Conservation (phyloP, 2,888 invertebrate genomes). For the Eilema caniola region DNA sequence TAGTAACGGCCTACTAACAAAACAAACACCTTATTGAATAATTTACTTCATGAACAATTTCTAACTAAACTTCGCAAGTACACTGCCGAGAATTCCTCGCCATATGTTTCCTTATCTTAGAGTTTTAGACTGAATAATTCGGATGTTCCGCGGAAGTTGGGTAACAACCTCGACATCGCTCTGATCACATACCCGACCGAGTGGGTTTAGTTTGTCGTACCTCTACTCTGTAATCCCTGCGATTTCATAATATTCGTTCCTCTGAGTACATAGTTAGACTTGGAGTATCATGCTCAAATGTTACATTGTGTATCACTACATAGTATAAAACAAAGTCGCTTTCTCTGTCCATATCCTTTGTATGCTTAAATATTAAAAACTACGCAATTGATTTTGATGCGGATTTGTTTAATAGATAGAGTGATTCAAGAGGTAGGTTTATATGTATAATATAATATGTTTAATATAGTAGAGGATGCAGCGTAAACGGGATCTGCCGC, state of each 20-base stretch:
- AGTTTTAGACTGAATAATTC: constrained; percentile 62
- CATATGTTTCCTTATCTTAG: constrained; percentile 15
- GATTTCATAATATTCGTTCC: constrained; percentile 12
- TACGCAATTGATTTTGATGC: no score
- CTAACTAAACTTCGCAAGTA: constrained; percentile 9
- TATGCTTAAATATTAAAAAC: no score
- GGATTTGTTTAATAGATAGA: no score
- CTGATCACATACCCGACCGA: constrained; percentile 50
- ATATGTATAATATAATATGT: no score
- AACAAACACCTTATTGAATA: neutral
- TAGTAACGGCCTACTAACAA: neutral
- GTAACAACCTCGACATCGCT: constrained; percentile 62
- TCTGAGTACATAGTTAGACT: neutral
- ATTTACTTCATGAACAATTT: constrained; percentile 10
- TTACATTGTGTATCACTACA: neutral
- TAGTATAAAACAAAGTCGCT: no score
- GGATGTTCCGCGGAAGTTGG: constrained; percentile 68
- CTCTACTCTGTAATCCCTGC: constrained; percentile 43
- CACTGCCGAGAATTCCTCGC: constrained; percentile 15
- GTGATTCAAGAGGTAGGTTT: no score
- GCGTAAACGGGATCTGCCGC: no score
- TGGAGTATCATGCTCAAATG: neutral
- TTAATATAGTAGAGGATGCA: no score
- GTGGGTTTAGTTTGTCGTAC: constrained; percentile 58
- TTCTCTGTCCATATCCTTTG: no score